A percentile compares a stretch with the other conserved stretches of the same genome.
phyloP scores from a whole-genome alignment of 2,113 vertebrate species.

The Gorilla gorilla region DNA sequence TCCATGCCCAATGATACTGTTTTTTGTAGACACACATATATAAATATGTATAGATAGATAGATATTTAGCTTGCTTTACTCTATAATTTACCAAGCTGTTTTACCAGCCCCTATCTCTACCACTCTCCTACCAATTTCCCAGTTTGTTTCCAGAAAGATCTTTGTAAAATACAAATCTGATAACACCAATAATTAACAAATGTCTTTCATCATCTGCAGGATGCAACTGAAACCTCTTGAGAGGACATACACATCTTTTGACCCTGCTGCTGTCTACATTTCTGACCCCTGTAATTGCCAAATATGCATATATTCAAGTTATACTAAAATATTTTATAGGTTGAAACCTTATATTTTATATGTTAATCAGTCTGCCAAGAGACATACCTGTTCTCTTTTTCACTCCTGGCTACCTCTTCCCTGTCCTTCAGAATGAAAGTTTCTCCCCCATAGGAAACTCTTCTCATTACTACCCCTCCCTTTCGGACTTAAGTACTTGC shows the following conservation, averaged over 20 bases:
- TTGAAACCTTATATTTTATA: not conserved
- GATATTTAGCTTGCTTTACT: not conserved
- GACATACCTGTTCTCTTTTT: not conserved
- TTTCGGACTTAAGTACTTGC: not conserved
- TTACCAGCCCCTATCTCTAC: not conserved
- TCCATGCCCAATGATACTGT: not conserved
- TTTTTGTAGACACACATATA: not conserved
- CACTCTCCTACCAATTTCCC: not conserved
- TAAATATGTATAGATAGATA: not conserved
- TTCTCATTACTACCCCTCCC: not conserved
- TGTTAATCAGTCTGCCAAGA: not conserved
- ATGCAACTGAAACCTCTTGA: not conserved
- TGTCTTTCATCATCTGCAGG: not conserved
- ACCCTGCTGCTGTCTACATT: not conserved
- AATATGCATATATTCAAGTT: not conserved
- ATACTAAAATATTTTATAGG: not conserved
- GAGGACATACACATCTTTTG: not conserved
- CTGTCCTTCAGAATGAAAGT: not conserved
- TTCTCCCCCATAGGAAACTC: not conserved
- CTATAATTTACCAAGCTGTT: not conserved
- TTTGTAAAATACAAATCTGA: not conserved
- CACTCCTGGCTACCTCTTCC: not conserved
- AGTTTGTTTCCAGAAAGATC: not conserved
- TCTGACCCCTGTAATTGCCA: not conserved
- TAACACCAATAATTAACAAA: not conserved